A percentile compares a stretch with the other conserved stretches of the same genome.
Conservation (phyloP, 2,797 vertebrate species). For the Sebastolobus altivelis region DNA sequence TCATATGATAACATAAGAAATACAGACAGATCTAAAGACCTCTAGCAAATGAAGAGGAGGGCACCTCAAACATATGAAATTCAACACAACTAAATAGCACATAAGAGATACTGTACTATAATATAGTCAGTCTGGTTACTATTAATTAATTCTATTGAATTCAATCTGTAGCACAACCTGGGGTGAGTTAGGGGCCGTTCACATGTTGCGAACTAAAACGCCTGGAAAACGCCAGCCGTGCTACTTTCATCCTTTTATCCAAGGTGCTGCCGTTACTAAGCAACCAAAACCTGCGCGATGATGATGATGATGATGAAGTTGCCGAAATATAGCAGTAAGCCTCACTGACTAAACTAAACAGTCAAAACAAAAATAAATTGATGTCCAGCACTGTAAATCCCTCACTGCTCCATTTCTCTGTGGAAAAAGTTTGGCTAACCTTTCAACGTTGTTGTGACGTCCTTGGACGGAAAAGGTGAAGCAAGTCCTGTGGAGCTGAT, state of each 20-base stretch:
- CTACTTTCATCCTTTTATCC: not conserved
- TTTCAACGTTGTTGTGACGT: not conserved
- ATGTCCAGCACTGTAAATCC: not conserved
- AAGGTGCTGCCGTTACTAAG: not conserved
- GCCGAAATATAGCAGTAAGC: not conserved
- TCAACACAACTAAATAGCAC: not conserved
- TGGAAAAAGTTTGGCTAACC: not conserved
- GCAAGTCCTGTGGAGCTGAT: not conserved
- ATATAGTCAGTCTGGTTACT: not conserved
- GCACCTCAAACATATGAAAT: not conserved
- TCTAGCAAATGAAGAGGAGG: not conserved
- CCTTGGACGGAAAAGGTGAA: not conserved
- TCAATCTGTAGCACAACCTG: not conserved
- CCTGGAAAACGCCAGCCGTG: not conserved
- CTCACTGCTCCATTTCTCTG: not conserved
- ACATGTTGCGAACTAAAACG: not conserved
- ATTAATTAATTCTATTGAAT: not conserved
- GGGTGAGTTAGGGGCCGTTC: not conserved
- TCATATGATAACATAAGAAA: not conserved
- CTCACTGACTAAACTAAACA: not conserved
- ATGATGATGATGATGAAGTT: too few species aligned
- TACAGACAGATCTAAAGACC: not conserved
- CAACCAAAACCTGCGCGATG: too few species aligned
- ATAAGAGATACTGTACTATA: not conserved
- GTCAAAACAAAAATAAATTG: not conserved